phyloP scores from a whole-genome alignment of 1,140 invertebrate species.

The Hycleus phaleratus region DNA sequence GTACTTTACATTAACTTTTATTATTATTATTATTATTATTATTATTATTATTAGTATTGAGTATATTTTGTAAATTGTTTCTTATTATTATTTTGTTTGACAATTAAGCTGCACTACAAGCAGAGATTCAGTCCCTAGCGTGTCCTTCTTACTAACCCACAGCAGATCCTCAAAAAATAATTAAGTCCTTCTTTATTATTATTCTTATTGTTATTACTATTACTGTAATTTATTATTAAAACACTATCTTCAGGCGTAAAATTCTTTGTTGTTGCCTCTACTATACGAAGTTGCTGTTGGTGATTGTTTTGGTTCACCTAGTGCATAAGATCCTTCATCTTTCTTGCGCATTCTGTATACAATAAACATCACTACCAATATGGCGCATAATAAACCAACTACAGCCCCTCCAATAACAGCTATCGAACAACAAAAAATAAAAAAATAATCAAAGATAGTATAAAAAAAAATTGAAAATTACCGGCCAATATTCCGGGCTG shows the following conservation, averaged over 20 bases:
- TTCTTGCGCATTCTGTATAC: constrained; percentile 99
- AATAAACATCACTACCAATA: constrained; percentile 98
- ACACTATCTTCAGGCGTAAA: constrained; percentile 78
- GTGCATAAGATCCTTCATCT: constrained; percentile 96
- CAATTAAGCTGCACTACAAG: constrained; percentile 29
- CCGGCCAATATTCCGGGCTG: constrained; percentile 91
- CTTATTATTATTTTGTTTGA: constrained; percentile 14
- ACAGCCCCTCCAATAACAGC: constrained; percentile 98
- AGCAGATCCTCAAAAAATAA: constrained; percentile 21
- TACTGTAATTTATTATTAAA: constrained; percentile 25
- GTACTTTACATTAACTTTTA: neutral
- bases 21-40: neutral
- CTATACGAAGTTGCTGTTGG: constrained; percentile 85
- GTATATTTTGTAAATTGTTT: constrained; percentile 16
- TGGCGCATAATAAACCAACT: constrained; percentile 92
- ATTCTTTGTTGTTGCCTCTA: constrained; percentile 84
- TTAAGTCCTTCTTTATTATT: constrained; percentile 11
- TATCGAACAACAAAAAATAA: constrained; percentile 39
- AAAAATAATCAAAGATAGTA: neutral
- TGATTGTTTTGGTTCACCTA: constrained; percentile 93
- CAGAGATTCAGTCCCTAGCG: constrained; percentile 35
- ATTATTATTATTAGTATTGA: neutral
- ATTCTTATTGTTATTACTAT: constrained; percentile 8
- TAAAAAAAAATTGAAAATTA: constrained; percentile 41
- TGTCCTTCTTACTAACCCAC: constrained; percentile 26